Percentiles rank a stretch among this genome's conserved stretches.
Evolutionary conservation across 2,888 invertebrate species (phyloP).

Genomic region (Halocaridina rubra): DNA sequence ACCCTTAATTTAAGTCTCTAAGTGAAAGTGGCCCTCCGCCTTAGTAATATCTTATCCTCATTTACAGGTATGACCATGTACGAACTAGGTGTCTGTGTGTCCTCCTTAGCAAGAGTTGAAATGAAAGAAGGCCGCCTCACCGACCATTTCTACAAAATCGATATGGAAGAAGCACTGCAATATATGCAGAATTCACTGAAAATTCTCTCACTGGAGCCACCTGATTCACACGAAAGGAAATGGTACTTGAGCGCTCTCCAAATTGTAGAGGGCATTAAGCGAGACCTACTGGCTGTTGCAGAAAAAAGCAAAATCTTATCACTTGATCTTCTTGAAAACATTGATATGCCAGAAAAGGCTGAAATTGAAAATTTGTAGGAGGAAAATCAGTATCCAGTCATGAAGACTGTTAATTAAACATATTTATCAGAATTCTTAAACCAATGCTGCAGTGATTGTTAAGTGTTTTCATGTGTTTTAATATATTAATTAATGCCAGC

Average conservation of each 20-base stretch:
- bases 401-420: background rate
- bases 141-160: constrained; percentile 26
- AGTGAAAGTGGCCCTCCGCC: no score
- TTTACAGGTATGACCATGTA: constrained; percentile 44
- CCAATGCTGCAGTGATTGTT: background rate
- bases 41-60: background rate
- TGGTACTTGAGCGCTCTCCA: constrained; percentile 23
- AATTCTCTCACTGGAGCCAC: constrained; percentile 42
- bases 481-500: no score
- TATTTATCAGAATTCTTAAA: background rate
- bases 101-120: constrained; percentile 16
- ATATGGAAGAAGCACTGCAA: constrained; percentile 12
- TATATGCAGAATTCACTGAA: constrained; percentile 23
- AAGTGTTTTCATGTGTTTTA: no score
- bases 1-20: no score
- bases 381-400: no score
- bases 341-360: no score
- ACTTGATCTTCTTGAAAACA: background rate
- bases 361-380: no score
- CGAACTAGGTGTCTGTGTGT: constrained; percentile 23
- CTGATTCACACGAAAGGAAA: constrained; percentile 20
- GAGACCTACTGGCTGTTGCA: background rate
- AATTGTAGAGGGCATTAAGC: background rate
- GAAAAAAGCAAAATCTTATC: background rate
- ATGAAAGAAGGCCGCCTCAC: background rate